Evolutionary conservation across 2,888 invertebrate genomes (phyloP).

Genomic region (Desoria tigrina): DNA sequence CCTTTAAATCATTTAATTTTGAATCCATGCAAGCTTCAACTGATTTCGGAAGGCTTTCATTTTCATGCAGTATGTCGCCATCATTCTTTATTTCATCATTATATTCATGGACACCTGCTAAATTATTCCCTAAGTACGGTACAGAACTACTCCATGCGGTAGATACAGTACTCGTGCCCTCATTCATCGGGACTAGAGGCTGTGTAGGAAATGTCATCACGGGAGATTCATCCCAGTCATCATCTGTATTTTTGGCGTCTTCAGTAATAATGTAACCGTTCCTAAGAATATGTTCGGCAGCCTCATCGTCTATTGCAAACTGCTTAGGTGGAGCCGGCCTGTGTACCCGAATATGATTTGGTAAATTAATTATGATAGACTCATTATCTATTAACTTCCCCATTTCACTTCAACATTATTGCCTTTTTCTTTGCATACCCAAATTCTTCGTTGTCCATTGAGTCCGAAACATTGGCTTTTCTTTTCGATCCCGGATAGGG

Average conservation of each 20-base stretch:
- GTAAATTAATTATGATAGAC: constrained; percentile 9
- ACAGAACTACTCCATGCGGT: too few species aligned
- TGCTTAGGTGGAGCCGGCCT: constrained; percentile 42
- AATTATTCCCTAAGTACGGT: not conserved
- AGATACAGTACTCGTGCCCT: constrained; percentile 25
- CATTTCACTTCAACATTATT: not conserved
- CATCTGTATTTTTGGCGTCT: too few species aligned
- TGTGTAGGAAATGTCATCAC: not conserved
- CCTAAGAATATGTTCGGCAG: constrained; percentile 16
- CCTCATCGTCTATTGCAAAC: constrained; percentile 37
- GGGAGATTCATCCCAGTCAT: not conserved
- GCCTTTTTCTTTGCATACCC: constrained; percentile 2
- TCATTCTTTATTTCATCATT: not conserved
- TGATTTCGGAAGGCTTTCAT: not conserved
- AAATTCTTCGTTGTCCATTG: constrained; percentile 6
- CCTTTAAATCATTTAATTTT: not conserved
- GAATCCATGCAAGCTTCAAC: not conserved
- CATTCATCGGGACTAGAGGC: constrained; percentile 13
- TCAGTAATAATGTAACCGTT: constrained; percentile 27
- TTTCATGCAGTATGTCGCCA: not conserved
- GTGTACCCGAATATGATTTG: constrained; percentile 15
- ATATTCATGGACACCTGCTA: not conserved
- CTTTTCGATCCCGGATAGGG: constrained; percentile 41
- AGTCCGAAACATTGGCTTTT: constrained; percentile 28
- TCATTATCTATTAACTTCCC: not conserved